phyloP scores from a whole-genome alignment of 23 tunicate genomes.

The Trididemnum nubilum region DNA sequence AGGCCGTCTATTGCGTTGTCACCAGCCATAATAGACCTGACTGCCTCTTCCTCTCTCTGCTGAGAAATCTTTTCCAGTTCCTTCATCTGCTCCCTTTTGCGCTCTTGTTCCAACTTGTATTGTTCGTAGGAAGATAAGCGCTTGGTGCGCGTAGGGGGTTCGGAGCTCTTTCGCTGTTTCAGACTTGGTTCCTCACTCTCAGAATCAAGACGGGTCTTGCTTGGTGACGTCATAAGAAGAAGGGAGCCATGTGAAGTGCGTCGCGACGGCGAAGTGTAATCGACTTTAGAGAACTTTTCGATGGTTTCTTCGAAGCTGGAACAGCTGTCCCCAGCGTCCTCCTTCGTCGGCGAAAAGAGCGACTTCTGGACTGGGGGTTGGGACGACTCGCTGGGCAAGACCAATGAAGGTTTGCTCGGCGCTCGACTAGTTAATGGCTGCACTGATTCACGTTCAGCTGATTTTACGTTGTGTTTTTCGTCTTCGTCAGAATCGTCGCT shows the following conservation, averaged over 20 bases:
- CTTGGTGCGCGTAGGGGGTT: constrained; percentile 1
- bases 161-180: neutral
- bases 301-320: neutral
- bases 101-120: constrained; percentile 38
- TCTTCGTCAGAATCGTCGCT: constrained; percentile 34
- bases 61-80: constrained; percentile 46
- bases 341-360: neutral
- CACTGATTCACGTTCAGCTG: neutral
- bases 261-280: neutral
- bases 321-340: neutral
- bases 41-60: constrained; percentile 93
- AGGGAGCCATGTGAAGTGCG: neutral
- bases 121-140: constrained; percentile 46
- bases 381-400: neutral
- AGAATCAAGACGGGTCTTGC: neutral
- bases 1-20: constrained; percentile 4
- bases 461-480: neutral
- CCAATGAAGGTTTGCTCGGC: neutral
- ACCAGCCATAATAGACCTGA: constrained; percentile 73
- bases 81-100: constrained; percentile 25
- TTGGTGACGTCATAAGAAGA: neutral
- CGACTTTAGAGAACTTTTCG: neutral
- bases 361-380: constrained; percentile 2
- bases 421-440: neutral
- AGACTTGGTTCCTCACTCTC: neutral